Percentiles rank a stretch among this genome's conserved stretches.
Conservation (phyloP, 1,140 invertebrate species). For the Polyergus mexicanus region DNA sequence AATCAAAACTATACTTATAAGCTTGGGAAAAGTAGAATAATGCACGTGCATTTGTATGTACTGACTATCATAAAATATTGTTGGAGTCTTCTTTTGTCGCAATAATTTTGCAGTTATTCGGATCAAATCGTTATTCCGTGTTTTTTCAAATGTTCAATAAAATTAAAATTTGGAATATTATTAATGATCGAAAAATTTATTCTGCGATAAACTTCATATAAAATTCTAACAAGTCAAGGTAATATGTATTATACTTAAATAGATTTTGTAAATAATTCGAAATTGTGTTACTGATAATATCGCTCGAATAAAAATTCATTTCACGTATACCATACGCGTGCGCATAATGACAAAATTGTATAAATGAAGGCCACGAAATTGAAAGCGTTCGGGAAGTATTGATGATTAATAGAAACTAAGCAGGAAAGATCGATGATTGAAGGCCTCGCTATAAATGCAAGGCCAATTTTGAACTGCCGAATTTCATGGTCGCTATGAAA, state of each 20-base stretch:
- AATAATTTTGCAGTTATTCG: not conserved
- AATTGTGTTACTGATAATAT: not conserved
- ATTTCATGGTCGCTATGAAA: slow-evolving; percentile 46
- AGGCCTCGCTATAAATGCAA: not conserved
- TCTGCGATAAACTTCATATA: not conserved
- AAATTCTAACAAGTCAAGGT: not conserved
- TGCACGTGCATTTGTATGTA: not conserved
- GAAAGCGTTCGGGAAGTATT: not conserved
- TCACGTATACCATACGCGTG: not conserved
- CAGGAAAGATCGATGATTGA: not conserved
- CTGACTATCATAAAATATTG: not conserved
- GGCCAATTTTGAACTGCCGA: slow-evolving; percentile 30
- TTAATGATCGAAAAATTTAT: too few relatives aligned
- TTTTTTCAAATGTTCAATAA: not conserved
- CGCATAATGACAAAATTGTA: not conserved
- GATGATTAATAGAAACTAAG: not conserved
- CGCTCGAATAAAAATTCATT: not conserved
- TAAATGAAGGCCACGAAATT: not conserved
- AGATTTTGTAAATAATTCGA: not conserved
- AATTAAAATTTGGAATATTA: not conserved
- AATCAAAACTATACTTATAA: not conserved
- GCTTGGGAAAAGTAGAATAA: not conserved
- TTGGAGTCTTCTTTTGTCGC: not conserved
- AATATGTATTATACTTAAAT: not conserved
- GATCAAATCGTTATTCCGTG: not conserved